These are phyloP conservation scores for Sitta europaea DNA, from an alignment of 2,113 vertebrate genomes.

Conservation along the genomic window DNA sequence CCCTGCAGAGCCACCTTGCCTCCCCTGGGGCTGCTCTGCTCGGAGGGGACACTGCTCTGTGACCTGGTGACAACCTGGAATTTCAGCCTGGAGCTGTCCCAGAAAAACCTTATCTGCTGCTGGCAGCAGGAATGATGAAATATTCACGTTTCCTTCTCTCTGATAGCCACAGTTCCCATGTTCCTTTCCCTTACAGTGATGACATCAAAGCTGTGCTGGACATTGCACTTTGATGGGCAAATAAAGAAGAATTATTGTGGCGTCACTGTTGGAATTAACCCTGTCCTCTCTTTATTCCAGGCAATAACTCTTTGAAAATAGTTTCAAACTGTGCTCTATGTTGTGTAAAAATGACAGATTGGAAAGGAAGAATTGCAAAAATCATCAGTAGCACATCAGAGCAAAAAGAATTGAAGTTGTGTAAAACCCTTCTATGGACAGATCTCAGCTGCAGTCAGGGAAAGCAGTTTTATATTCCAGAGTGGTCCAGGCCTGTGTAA, in stretches of 20 bases:
- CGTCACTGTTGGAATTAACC: background rate
- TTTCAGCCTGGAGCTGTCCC: background rate
- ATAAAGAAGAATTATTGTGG: background rate
- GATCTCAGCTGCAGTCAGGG: background rate
- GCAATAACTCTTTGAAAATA: background rate
- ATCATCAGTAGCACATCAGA: background rate
- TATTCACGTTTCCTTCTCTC: background rate
- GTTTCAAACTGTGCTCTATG: background rate
- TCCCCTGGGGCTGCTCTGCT: background rate
- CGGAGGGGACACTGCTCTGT: background rate
- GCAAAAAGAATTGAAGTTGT: background rate
- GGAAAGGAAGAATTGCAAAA: background rate
- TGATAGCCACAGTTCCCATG: background rate
- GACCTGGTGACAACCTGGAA: background rate
- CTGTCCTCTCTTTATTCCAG: background rate
- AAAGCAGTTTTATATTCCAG: background rate
- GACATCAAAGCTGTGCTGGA: background rate
- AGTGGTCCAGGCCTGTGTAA: background rate
- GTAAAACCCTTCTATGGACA: background rate
- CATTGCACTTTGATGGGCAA: background rate
- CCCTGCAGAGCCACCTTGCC: background rate
- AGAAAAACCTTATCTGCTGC: fast-evolving
- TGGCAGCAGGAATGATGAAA: background rate
- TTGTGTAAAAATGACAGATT: background rate
- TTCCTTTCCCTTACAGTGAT: background rate